Evolutionary conservation across 2,888 invertebrate species (phyloP), one percentile per base, ranked within the genome.

Genomic region (Andrena flavipes): DNA sequence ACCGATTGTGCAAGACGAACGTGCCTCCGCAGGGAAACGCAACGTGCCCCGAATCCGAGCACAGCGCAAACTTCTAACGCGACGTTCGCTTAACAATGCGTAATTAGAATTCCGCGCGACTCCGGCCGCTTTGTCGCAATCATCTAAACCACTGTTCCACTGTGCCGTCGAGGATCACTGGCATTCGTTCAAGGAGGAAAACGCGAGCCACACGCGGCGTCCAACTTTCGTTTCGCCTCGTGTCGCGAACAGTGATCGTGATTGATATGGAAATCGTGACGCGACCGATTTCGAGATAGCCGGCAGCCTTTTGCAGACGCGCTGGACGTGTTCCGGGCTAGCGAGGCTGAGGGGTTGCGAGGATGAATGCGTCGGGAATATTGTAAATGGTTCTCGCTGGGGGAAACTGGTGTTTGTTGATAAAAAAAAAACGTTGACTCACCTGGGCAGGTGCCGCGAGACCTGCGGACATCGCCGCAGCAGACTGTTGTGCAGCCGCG

Each of bases 401-500:
- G 64, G 30, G 59, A 67, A 68, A 74, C 20, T 26, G 16, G 42
- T 29, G 64, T 71, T 75, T 64, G 49, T 78, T 68, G 42, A 42
- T 70, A 63, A 35, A 59, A 74, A 35, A 59, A 74, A 63, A 65
- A 48, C 51, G 71, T 80, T 42, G 80, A 88, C 91, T 94, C 94
- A 97, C 97, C 96, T 97, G 97, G 88, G 95, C 95, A 79, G 96
- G 96, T 76, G 96, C 95, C 68, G 94, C 94, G 60, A 97, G 94
- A n/a, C 96, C 96, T 4, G 96, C 96, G 49, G 96, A 96, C 94
- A 97, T 96, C 33, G 96, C 92, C 68, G 92, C 92, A 35, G 92
- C 96, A 59, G 96, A 96, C 90, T 96, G 96, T 91, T 96, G 96
- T 1, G 96, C 96, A 0, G 96, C 96, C 0, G 96, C 96, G 0